A percentile compares a stretch with the other conserved stretches of the same genome.
These are phyloP conservation scores for Procavia capensis DNA, from an alignment of 2,113 vertebrate genomes.

Conservation along the genomic window DNA sequence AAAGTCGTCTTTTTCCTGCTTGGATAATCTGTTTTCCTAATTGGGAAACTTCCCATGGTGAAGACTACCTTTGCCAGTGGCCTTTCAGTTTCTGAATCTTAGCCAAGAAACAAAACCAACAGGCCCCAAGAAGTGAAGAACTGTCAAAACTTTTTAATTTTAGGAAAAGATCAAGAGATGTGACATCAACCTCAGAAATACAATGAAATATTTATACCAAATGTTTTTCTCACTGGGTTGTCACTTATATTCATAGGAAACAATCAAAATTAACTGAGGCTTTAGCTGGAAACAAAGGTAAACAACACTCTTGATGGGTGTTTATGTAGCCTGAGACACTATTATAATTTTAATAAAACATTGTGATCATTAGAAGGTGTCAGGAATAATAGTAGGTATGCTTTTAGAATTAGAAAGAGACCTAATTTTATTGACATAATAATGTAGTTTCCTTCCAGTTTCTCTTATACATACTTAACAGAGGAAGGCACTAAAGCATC, in stretches of 20 bases:
- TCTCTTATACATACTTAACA: constrained; percentile 11
- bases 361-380: not conserved
- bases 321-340: not conserved
- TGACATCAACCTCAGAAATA: not conserved
- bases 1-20: not conserved
- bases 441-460: not conserved
- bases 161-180: not conserved
- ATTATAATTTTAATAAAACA: constrained; percentile 15
- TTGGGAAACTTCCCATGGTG: not conserved
- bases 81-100: constrained; percentile 12
- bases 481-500: not conserved
- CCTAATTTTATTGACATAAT: not conserved
- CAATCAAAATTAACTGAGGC: not conserved
- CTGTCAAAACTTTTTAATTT: not conserved
- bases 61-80: not conserved
- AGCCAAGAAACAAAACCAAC: not conserved
- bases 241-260: not conserved
- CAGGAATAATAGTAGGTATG: not conserved
- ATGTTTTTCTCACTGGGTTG: not conserved
- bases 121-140: not conserved
- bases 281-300: constrained; percentile 19
- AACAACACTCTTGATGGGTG: not conserved
- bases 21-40: not conserved
- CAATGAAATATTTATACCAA: constrained; percentile 14
- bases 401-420: not conserved